A percentile compares a stretch with the other conserved stretches of the same genome.
phyloP scores from a whole-genome alignment of 92 coral and sea anemone genomes.

The Parazoanthus atlanticus region DNA sequence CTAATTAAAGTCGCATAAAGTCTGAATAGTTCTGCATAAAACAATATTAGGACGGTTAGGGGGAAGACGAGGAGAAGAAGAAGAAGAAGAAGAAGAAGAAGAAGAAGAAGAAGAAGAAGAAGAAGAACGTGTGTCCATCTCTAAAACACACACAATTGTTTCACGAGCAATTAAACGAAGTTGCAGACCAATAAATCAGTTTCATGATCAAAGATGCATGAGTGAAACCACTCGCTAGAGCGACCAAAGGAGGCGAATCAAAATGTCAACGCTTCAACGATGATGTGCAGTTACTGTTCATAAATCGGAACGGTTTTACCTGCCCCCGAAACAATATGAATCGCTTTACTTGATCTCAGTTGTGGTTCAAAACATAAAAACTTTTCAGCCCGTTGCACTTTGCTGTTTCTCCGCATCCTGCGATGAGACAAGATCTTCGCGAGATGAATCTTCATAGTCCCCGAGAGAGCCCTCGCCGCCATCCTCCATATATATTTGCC shows the following conservation, averaged over 20 bases:
- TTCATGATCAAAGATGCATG: conserved; percentile 3
- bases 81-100: too few species aligned
- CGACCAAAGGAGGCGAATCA: neutral
- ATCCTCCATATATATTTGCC: neutral
- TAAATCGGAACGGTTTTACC: conserved; percentile 12
- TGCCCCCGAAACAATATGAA: neutral
- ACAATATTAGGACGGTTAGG: neutral
- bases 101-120: too few species aligned
- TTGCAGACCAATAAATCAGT: neutral
- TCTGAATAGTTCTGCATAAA: neutral
- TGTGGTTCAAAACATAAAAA: conserved; percentile 1
- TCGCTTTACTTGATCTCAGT: neutral
- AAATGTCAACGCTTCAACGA: neutral
- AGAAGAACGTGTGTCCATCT: too few species aligned
- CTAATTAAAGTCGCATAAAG: too few species aligned
- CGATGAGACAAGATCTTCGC: neutral
- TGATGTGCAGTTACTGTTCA: neutral
- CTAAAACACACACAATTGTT: neutral
- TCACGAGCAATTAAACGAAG: neutral
- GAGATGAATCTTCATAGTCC: neutral
- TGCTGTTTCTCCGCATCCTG: neutral
- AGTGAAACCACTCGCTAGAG: neutral
- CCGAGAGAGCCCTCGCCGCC: neutral
- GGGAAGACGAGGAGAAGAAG: neutral
- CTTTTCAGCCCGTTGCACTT: neutral